A percentile compares a stretch with the other conserved stretches of the same genome.
These are phyloP conservation scores for Trissoscelio sp. DNA, from an alignment of 2,888 invertebrate species.

Conservation along the genomic window DNA sequence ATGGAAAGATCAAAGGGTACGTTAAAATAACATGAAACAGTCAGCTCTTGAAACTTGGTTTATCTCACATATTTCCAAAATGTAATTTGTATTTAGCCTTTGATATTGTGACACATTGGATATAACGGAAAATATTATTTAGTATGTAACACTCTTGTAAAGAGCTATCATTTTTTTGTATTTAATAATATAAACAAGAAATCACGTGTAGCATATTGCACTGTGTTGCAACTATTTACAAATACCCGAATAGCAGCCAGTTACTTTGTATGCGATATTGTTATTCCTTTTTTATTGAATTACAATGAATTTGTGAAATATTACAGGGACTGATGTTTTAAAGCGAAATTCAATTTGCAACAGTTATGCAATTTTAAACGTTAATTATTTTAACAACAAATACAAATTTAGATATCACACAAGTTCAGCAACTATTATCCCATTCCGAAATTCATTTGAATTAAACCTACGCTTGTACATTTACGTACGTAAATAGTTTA, in stretches of 20 bases:
- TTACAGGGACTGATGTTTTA: neutral
- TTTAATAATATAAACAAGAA: too few relatives aligned
- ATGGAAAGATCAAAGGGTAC: conserved; percentile 87
- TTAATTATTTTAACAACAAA: neutral
- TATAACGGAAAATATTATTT: conserved; percentile 18
- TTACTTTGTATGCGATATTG: neutral
- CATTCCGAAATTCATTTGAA: neutral
- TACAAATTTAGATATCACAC: neutral
- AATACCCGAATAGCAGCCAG: neutral
- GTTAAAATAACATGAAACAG: conserved; percentile 57
- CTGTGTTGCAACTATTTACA: neutral
- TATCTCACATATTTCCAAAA: conserved; percentile 45
- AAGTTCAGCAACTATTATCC: neutral
- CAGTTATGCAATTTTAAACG: neutral
- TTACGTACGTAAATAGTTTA: neutral
- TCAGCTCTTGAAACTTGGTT: conserved; percentile 44
- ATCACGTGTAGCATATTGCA: neutral
- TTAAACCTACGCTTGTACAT: neutral
- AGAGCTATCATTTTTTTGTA: neutral
- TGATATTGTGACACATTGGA: conserved; percentile 27
- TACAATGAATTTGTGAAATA: neutral
- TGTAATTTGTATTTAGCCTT: conserved; percentile 51
- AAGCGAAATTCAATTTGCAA: neutral
- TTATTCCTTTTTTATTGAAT: neutral
- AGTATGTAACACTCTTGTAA: conserved; percentile 8